These are phyloP conservation scores for Albula glossodonta DNA, from an alignment of 2,113 vertebrate genomes.

Conservation along the genomic window DNA sequence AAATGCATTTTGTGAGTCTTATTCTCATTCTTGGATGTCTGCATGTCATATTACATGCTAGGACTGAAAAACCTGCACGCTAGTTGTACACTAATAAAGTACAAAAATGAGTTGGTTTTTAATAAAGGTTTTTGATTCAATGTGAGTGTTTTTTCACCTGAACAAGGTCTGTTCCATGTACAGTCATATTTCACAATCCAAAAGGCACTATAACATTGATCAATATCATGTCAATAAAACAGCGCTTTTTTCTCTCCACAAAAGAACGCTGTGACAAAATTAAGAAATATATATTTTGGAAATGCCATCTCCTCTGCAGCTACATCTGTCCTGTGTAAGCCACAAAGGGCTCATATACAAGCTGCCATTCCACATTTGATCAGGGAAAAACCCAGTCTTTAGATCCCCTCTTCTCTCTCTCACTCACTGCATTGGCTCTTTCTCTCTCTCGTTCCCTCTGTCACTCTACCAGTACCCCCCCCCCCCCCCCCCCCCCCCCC, in stretches of 20 bases:
- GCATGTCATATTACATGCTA: no score
- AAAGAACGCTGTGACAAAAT: neutral
- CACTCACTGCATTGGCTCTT: conserved; percentile 35
- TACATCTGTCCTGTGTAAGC: conserved; percentile 66
- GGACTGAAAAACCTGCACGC: no score
- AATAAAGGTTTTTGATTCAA: no score
- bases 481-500: conserved; percentile 19
- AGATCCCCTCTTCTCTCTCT: conserved; percentile 50
- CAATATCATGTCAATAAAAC: neutral
- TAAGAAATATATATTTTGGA: conserved; percentile 70
- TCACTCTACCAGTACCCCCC: conserved; percentile 49
- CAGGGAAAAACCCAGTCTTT: conserved; percentile 72
- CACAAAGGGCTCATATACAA: conserved; percentile 73
- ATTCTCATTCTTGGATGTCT: no score
- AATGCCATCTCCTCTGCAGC: conserved; percentile 71
- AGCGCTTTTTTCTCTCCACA: neutral
- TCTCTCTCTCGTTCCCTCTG: conserved; percentile 48
- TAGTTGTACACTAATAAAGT: no score
- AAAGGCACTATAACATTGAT: neutral
- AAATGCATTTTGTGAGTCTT: no score
- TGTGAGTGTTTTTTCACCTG: no score
- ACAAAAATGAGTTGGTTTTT: no score
- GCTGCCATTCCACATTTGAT: conserved; percentile 71
- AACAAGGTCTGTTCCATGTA: no score
- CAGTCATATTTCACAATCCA: no score